phyloP scores from a whole-genome alignment of 1,140 invertebrate genomes.

The Diprion similis region DNA sequence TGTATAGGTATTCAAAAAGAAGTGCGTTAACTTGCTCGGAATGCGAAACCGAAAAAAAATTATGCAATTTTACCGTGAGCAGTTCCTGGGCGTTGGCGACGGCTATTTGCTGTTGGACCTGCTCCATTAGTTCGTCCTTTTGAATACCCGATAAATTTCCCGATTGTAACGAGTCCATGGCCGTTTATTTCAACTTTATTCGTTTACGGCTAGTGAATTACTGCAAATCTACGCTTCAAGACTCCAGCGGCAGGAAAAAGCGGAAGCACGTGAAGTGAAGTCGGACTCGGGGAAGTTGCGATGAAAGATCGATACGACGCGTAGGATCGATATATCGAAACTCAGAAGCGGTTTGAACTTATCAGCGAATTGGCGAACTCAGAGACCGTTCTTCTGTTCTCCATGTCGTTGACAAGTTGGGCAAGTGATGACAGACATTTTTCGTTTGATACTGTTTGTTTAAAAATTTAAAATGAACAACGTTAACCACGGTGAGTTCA shows the following conservation, averaged over 20 bases:
- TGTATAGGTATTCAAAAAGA: conserved; percentile 60
- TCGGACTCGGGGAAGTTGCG: background rate
- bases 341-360: background rate
- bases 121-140: conserved; percentile 91
- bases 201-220: background rate
- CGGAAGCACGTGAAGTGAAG: conserved; percentile 15
- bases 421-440: too few relatives aligned
- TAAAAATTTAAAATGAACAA: too few relatives aligned
- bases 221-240: background rate
- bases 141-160: conserved; percentile 68
- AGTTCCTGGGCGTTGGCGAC: conserved; percentile 94
- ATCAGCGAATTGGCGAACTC: background rate
- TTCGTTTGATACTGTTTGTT: too few relatives aligned
- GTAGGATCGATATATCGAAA: background rate
- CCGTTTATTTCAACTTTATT: background rate
- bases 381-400: background rate
- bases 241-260: background rate
- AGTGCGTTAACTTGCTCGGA: conserved; percentile 27
- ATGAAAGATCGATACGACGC: background rate
- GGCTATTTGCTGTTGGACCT: conserved; percentile 95
- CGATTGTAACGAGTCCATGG: conserved; percentile 42
- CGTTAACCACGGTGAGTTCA: too few relatives aligned
- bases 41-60: conserved; percentile 17
- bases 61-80: conserved; percentile 72
- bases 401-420: background rate